Conservation (phyloP, 2,113 vertebrate genomes). For the Lophotis ruficrista region DNA sequence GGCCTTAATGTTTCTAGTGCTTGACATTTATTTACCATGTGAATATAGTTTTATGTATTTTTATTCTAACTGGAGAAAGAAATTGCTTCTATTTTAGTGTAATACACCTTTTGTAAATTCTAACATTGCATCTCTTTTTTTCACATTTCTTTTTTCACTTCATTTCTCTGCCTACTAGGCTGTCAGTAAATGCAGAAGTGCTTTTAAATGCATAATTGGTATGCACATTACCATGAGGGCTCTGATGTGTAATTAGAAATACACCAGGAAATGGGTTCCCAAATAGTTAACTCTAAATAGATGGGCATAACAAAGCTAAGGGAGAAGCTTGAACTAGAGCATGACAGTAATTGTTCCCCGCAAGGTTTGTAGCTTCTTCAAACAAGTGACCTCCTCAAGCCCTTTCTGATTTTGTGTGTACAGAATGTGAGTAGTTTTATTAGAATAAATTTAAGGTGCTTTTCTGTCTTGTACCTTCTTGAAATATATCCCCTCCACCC, state of each 20-base stretch:
- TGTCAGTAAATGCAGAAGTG: neutral
- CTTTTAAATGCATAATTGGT: neutral
- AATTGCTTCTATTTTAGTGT: neutral
- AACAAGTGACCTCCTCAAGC: neutral
- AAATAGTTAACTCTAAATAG: neutral
- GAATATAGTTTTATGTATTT: neutral
- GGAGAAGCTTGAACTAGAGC: neutral
- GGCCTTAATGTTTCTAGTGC: neutral
- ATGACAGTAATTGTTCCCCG: neutral
- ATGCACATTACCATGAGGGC: fast-evolving
- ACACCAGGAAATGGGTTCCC: neutral
- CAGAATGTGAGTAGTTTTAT: neutral
- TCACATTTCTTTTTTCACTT: neutral
- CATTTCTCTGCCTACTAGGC: neutral
- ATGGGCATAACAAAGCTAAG: neutral
- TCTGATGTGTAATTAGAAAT: neutral
- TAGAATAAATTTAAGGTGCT: neutral
- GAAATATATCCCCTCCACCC: neutral
- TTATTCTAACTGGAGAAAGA: neutral
- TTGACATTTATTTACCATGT: neutral
- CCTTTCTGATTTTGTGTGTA: neutral
- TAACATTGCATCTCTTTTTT: neutral
- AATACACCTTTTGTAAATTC: neutral
- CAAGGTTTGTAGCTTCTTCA: neutral
- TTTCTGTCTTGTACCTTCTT: neutral